A percentile compares a stretch with the other conserved stretches of the same genome.
Evolutionary conservation across 2,888 invertebrate genomes (phyloP).

Genomic region (Buathra laborator): DNA sequence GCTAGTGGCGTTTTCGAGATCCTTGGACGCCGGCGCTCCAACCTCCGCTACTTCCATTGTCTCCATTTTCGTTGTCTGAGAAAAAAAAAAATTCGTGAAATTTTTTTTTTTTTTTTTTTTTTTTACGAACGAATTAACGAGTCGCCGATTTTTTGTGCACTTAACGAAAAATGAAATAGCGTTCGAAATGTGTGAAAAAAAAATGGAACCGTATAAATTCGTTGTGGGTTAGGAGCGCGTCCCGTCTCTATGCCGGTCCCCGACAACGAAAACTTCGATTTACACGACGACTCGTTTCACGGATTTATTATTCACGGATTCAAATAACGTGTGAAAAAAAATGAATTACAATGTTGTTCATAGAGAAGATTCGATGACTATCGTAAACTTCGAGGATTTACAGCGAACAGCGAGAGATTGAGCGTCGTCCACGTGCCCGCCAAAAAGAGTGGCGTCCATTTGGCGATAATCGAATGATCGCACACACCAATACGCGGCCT

Average conservation of each 20-base stretch:
- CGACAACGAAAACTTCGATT: neutral
- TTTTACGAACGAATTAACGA: neutral
- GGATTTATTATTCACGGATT: neutral
- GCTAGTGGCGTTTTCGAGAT: conserved; percentile 71
- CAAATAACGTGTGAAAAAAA: conserved; percentile 21
- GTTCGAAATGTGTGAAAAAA: conserved; percentile 24
- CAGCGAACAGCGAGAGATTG: conserved; percentile 36
- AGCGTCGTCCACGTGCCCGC: conserved; percentile 82
- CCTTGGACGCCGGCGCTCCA: conserved; percentile 75
- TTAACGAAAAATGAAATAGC: conserved; percentile 25
- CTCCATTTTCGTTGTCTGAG: conserved; percentile 85
- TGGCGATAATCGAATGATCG: conserved; percentile 64
- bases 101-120: neutral
- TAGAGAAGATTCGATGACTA: conserved; percentile 62
- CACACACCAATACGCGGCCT: conserved; percentile 39
- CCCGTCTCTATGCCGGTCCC: conserved; percentile 17
- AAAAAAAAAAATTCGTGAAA: conserved; percentile 38
- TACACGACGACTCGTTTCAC: neutral
- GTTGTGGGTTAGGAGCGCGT: conserved; percentile 41
- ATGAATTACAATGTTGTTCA: conserved; percentile 78
- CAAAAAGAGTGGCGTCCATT: conserved; percentile 82
- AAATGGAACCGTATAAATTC: neutral
- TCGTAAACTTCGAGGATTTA: conserved; percentile 32
- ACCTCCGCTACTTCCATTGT: conserved; percentile 86
- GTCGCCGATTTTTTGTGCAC: neutral